Percentiles rank a stretch among this genome's conserved stretches.
Conservation (phyloP, 2,113 vertebrate species). For the Oreochromis niloticus region DNA sequence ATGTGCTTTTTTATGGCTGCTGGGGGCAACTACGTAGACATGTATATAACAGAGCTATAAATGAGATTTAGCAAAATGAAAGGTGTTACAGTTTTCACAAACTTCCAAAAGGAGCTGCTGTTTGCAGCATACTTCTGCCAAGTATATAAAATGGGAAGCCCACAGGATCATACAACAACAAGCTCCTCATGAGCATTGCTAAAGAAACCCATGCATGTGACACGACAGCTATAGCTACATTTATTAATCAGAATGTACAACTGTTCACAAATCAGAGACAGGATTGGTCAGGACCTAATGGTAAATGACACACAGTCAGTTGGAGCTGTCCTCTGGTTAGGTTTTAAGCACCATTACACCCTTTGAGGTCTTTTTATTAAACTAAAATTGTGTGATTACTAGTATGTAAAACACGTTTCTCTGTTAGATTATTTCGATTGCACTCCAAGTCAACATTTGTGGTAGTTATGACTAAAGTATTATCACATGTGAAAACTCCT, state of each 20-base stretch:
- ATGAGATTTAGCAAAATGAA: neutral
- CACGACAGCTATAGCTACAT: neutral
- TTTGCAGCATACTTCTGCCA: neutral
- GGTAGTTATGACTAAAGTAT: neutral
- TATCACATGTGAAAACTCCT: neutral
- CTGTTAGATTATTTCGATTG: neutral
- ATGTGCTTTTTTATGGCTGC: neutral
- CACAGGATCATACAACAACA: neutral
- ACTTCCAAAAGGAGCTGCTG: neutral
- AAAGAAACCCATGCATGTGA: neutral
- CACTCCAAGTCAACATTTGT: neutral
- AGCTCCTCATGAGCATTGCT: neutral
- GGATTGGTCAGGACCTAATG: neutral
- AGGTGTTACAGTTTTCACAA: neutral
- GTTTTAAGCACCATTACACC: neutral
- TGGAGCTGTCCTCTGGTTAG: neutral
- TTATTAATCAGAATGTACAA: neutral
- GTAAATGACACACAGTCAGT: neutral
- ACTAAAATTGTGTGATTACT: too few species aligned
- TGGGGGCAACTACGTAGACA: neutral
- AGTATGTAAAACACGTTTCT: neutral
- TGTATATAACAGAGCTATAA: neutral
- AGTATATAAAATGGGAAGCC: neutral
- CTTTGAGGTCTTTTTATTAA: neutral
- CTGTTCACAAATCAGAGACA: neutral